Percentiles rank a stretch among this genome's conserved stretches.
These are phyloP conservation scores for Brachionus plicatilis DNA, from an alignment of 1,140 invertebrate species.

Conservation along the genomic window DNA sequence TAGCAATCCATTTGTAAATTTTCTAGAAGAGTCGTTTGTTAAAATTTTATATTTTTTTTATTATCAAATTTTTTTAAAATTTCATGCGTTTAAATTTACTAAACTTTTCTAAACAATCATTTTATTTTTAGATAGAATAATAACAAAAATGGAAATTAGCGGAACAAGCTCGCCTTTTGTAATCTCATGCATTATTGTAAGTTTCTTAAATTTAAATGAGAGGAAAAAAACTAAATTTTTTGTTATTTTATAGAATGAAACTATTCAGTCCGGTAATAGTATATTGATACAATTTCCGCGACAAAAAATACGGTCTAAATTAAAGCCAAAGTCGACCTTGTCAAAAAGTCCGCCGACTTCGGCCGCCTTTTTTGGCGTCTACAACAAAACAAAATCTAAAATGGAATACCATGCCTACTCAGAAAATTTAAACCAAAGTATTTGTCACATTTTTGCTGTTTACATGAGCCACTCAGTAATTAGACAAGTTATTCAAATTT, in stretches of 20 bases:
- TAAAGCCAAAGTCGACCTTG: conserved; percentile 17
- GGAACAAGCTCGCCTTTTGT: conserved; percentile 4
- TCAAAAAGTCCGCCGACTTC: conserved; percentile 29
- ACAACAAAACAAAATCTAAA: conserved; percentile 31
- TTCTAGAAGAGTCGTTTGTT: background rate
- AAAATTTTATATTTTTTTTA: background rate
- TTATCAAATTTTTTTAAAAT: background rate
- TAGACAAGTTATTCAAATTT: background rate
- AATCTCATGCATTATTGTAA: conserved; percentile 24
- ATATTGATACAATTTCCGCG: conserved; percentile 27
- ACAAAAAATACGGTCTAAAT: background rate
- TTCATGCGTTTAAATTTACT: background rate
- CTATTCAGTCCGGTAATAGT: background rate
- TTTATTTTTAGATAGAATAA: background rate
- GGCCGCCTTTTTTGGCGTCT: conserved; percentile 15
- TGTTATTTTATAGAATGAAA: background rate
- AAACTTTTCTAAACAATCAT: background rate
- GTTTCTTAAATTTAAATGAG: background rate
- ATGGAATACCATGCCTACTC: conserved; percentile 27
- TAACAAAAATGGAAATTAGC: background rate
- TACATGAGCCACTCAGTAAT: background rate
- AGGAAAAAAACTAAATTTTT: background rate
- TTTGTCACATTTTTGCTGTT: conserved; percentile 1
- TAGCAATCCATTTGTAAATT: background rate
- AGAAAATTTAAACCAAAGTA: conserved; percentile 10